Conservation (phyloP, 2,888 invertebrate species). For the Melitaea athalia region DNA sequence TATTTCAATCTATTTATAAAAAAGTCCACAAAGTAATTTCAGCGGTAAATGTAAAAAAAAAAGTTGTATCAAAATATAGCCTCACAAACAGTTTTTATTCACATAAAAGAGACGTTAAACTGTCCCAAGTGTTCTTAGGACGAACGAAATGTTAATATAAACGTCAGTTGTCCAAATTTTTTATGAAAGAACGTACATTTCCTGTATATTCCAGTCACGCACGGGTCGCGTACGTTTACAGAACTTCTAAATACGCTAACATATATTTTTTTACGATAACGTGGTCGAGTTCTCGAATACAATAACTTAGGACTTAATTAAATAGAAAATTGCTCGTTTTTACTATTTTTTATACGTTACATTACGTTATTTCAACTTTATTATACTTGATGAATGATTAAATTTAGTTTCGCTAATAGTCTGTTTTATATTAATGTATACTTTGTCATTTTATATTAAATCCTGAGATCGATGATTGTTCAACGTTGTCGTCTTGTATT, state of each 20-base stretch:
- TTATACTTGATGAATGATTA: not conserved
- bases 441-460: too few relatives aligned
- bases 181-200: slow-evolving; percentile 27
- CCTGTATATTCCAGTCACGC: slow-evolving; percentile 35
- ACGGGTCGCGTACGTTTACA: slow-evolving; percentile 29
- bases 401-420: too few relatives aligned
- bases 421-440: too few relatives aligned
- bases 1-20: too few relatives aligned
- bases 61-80: not conserved
- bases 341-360: not conserved
- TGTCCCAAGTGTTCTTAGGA: slow-evolving; percentile 20
- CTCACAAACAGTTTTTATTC: slow-evolving; percentile 9
- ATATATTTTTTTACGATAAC: slow-evolving; percentile 23
- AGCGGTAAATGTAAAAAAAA: not conserved
- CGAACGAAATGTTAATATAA: slow-evolving; percentile 16
- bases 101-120: slow-evolving; percentile 18
- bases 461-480: too few relatives aligned
- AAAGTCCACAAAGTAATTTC: not conserved
- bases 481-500: too few relatives aligned
- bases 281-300: not conserved
- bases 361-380: not conserved
- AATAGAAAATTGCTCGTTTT: not conserved
- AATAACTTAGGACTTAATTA: not conserved
- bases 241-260: slow-evolving; percentile 14
- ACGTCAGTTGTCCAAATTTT: slow-evolving; percentile 26